Percentiles rank a stretch among this genome's conserved stretches.
phyloP scores from a whole-genome alignment of 1,140 invertebrate species.

The silkworm (Bombyx mori) region ASM3026992v2 NC_085107.1:1294001-1294500 shows the following conservation, averaged over 20 bases:
- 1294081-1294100: conserved; percentile 73
- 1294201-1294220: conserved; percentile 85
- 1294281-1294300: conserved; percentile 82
- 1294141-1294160: conserved; percentile 77
- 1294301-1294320: conserved; percentile 6
- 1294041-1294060: conserved; percentile 84
- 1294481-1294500: no score
- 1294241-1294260: conserved; percentile 88
- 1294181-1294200: conserved; percentile 80
- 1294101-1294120: conserved; percentile 70
- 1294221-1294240: conserved; percentile 85
- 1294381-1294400: no score
- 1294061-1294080: conserved; percentile 80
- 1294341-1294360: no score
- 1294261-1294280: conserved; percentile 86
- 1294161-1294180: conserved; percentile 86
- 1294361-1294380: no score
- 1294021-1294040: conserved; percentile 83
- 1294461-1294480: no score
- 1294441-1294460: no score
- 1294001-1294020: conserved; percentile 78
- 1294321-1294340: no score
- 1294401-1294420: no score
- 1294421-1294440: no score
- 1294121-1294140: conserved; percentile 32